Base-by-base conservation (phyloP, 2,888 invertebrate species). In the Sinhomidia bicolor region DNA sequence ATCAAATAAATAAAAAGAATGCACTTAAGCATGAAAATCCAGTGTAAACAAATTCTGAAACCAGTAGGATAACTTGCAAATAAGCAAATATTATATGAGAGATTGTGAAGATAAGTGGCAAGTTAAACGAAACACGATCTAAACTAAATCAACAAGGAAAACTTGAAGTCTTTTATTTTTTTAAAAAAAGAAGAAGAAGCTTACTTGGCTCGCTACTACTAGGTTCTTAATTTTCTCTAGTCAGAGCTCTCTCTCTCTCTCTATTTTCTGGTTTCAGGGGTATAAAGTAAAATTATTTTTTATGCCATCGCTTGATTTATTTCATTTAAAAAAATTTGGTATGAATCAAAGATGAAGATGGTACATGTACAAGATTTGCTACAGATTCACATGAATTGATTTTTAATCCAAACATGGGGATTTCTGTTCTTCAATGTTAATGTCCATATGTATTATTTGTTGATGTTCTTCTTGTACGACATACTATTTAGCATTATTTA, bases 341-440 rank as follows among this genome's bases (percentile, higher is more conserved):
- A 0, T 57, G 57, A 51, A 20, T 17, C n/a, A 14, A 60, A 23
- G n/a, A 51, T 60, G 29, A 29, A 60, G 32, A 12, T 32, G 9
- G 17, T 32, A 26, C n/a, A 26, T 51, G 14, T 51, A 20, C n/a
- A n/a, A 60, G 17, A 84, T 84, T 84, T 74, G 84, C n/a, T 76
- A 84, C 84, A 84, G 84, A 44, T 84, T 76, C 84, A 62, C 76
- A 44, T 84, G 44, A 84, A 44, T 84, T 84, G 47, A 44, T 57
- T 62, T 57, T 62, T 14, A 32, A 32, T 32, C 65, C 17, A 32
- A 32, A 65, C 65, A 32, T 32, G 65, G 65, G 65, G 32, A 65
- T 65, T 60, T 65, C 29, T 32, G 32, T 65, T 32, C 65, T n/a
- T 7, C 29, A n/a, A 32, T 65, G n/a, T n/a, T n/a, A n/a, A n/a